phyloP scores from a whole-genome alignment of 2,113 vertebrate species.

The Sebastes fasciatus region DNA sequence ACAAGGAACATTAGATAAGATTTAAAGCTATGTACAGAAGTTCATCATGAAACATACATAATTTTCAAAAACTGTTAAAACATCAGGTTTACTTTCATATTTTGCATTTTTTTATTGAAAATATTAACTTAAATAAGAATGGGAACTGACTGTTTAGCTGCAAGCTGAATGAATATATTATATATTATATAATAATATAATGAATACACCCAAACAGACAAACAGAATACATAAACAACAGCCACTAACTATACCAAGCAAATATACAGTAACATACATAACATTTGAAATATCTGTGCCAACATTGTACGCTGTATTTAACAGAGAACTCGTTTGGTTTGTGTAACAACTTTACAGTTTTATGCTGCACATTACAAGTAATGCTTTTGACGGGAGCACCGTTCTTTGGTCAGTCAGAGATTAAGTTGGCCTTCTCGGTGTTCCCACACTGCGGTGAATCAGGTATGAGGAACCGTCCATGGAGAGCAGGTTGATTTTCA shows the following conservation, averaged over 20 bases:
- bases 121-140: constrained; percentile 33
- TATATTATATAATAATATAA: too few species aligned
- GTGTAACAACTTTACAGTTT: constrained; percentile 45
- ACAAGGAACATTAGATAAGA: not conserved
- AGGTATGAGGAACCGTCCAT: constrained; percentile 6
- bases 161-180: constrained; percentile 23
- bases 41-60: not conserved
- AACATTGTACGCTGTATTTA: constrained; percentile 2
- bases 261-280: constrained; percentile 16
- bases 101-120: constrained; percentile 60
- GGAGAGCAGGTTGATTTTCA: not conserved
- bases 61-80: not conserved
- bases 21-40: not conserved
- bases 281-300: constrained; percentile 17
- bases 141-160: constrained; percentile 17
- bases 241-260: not conserved
- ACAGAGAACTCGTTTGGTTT: constrained; percentile 49
- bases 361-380: not conserved
- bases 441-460: constrained; percentile 38
- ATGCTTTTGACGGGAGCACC: not conserved
- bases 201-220: constrained; percentile 6
- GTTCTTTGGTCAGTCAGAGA: constrained; percentile 38
- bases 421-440: constrained; percentile 59
- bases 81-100: not conserved
- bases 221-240: constrained; percentile 18